phyloP scores from a whole-genome alignment of 1,140 invertebrate species.

The Littorina saxatilis region DNA sequence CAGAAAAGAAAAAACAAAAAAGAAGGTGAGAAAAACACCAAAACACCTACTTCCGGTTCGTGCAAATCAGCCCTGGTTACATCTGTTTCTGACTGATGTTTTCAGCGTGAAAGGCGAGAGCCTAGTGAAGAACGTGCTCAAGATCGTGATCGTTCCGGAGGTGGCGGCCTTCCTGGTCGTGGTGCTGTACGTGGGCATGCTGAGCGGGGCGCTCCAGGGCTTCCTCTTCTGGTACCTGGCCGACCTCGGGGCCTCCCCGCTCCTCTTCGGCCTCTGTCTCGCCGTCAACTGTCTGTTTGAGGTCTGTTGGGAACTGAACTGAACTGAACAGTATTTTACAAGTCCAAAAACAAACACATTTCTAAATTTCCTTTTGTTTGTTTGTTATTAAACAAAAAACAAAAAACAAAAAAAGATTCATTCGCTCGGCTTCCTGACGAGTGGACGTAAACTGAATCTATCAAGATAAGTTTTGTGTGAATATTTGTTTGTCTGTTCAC shows the following conservation, averaged over 20 bases:
- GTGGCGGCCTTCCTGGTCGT: constrained; percentile 41
- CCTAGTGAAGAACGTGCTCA: constrained; percentile 39
- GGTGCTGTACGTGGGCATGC: constrained; percentile 45
- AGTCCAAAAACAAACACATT: background rate
- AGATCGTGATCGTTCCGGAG: constrained; percentile 47
- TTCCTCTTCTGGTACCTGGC: constrained; percentile 52
- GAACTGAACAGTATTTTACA: background rate
- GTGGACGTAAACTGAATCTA: no score
- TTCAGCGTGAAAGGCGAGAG: constrained; percentile 50
- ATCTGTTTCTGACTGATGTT: constrained; percentile 62
- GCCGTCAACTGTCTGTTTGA: constrained; percentile 41
- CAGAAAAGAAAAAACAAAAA: no score
- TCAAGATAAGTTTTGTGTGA: no score
- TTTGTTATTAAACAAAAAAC: no score
- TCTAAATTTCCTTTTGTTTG: no score
- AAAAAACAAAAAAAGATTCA: no score
- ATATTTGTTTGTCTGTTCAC: no score
- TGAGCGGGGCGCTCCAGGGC: constrained; percentile 38
- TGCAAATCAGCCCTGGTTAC: constrained; percentile 49
- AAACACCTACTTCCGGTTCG: constrained; percentile 60
- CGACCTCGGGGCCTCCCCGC: constrained; percentile 29
- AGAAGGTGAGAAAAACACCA: no score
- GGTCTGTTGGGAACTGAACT: background rate
- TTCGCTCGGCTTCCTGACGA: no score
- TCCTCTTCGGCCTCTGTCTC: constrained; percentile 42